Evolutionary conservation across 1,140 invertebrate genomes (phyloP).

Genomic region (Psix sp.): DNA sequence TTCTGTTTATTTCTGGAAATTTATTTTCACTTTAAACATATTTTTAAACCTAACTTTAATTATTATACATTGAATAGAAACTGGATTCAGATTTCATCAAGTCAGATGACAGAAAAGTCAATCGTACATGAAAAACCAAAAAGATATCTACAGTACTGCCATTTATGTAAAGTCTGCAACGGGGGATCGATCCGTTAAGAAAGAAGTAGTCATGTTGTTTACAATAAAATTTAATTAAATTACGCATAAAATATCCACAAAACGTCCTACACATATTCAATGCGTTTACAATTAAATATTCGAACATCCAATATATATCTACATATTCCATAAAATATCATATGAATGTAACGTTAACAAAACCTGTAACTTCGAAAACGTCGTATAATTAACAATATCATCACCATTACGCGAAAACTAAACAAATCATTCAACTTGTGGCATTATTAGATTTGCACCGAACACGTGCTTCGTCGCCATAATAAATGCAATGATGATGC

Average conservation of each 20-base stretch:
- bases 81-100: too few species aligned
- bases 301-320: conserved; percentile 42
- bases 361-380: conserved; percentile 10
- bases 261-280: conserved; percentile 37
- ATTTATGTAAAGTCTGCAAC: too few species aligned
- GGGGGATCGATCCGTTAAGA: conserved; percentile 15
- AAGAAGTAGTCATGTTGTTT: conserved; percentile 19
- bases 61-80: too few species aligned
- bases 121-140: too few species aligned
- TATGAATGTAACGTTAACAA: conserved; percentile 32
- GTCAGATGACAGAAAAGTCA: too few species aligned
- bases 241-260: conserved; percentile 48
- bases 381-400: conserved; percentile 33
- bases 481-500: conserved; percentile 26
- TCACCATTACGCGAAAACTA: conserved; percentile 23
- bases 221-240: conserved; percentile 47
- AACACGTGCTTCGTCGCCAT: conserved; percentile 27
- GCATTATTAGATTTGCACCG: conserved; percentile 23
- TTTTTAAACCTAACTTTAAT: too few species aligned
- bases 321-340: conserved; percentile 42
- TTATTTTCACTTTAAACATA: too few species aligned
- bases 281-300: conserved; percentile 46
- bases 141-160: too few species aligned
- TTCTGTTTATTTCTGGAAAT: too few species aligned
- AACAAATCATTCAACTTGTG: conserved; percentile 36